A percentile compares a stretch with the other conserved stretches of the same genome.
Evolutionary conservation across 2,888 invertebrate genomes (phyloP).

Genomic region (Isoperla grammatica): DNA sequence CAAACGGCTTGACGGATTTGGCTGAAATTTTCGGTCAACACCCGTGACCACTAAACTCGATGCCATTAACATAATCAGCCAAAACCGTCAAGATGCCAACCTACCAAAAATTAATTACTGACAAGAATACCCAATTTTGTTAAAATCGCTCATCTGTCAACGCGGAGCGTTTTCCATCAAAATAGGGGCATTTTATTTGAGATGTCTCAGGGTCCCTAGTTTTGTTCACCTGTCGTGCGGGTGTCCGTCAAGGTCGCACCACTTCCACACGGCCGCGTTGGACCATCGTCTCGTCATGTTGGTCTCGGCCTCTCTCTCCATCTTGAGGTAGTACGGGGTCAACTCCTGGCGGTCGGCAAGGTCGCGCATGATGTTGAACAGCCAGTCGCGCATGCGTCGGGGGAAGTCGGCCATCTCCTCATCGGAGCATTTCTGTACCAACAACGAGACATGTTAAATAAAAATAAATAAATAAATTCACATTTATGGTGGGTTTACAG

Average conservation of each 20-base stretch:
- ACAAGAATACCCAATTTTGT: no score
- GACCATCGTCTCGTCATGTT: constrained; percentile 79
- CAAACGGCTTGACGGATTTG: no score
- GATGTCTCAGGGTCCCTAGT: no score
- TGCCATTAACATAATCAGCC: no score
- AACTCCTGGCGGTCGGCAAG: constrained; percentile 84
- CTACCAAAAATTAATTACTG: no score
- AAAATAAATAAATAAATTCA: constrained; percentile 19
- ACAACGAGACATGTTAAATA: constrained; percentile 21
- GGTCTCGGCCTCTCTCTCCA: constrained; percentile 85
- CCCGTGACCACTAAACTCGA: no score
- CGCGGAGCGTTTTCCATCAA: no score
- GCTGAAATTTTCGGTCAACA: no score
- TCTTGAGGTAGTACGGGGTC: constrained; percentile 71
- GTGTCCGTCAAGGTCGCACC: constrained; percentile 93
- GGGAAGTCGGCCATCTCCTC: constrained; percentile 94
- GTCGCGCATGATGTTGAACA: constrained; percentile 95
- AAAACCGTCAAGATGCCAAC: no score
- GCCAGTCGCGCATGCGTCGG: constrained; percentile 95
- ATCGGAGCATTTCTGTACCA: constrained; percentile 65
- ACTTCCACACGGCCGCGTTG: constrained; percentile 97
- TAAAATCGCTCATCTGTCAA: no score
- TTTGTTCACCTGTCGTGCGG: constrained; percentile 73
- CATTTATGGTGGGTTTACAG: no score
- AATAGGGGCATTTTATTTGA: no score